Evolutionary conservation across 2,797 vertebrate genomes (phyloP).

Genomic region (Balearica regulorum): DNA sequence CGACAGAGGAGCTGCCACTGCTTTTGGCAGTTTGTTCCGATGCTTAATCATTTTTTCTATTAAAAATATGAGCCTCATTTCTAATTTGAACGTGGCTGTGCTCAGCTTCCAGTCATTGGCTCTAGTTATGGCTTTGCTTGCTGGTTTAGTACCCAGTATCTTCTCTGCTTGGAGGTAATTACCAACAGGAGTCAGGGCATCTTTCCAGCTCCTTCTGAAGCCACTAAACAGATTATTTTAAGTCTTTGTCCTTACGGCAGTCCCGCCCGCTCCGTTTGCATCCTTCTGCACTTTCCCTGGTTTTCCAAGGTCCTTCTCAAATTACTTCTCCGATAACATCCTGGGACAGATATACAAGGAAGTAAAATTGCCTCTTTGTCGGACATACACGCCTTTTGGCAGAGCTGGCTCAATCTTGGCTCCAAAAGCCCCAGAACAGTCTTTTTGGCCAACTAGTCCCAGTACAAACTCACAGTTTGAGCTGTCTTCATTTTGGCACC

Average conservation of each 20-base stretch:
- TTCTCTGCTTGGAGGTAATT: constrained; percentile 13
- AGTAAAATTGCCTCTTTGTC: not conserved
- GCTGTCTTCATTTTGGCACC: not conserved
- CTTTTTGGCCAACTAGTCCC: not conserved
- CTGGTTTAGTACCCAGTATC: constrained; percentile 22
- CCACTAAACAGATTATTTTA: constrained; percentile 5
- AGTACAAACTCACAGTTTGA: not conserved
- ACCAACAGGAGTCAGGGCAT: constrained; percentile 12
- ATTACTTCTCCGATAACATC: not conserved
- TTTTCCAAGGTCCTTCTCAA: constrained; percentile 12
- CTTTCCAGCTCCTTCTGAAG: constrained; percentile 32
- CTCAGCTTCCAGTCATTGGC: constrained; percentile 31
- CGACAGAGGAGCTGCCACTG: not conserved
- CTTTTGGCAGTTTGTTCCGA: constrained; percentile 46
- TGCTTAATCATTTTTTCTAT: constrained; percentile 65
- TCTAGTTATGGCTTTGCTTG: constrained; percentile 25
- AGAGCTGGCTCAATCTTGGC: not conserved
- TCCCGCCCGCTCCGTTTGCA: not conserved
- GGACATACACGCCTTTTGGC: not conserved
- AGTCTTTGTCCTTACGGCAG: not conserved
- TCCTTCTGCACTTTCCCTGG: not conserved
- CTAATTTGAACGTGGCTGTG: constrained; percentile 34
- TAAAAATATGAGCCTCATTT: constrained; percentile 56
- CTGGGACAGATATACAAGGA: not conserved
- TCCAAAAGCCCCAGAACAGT: not conserved